Conservation (phyloP, 2,113 vertebrate genomes). For the Lontra canadensis region DNA sequence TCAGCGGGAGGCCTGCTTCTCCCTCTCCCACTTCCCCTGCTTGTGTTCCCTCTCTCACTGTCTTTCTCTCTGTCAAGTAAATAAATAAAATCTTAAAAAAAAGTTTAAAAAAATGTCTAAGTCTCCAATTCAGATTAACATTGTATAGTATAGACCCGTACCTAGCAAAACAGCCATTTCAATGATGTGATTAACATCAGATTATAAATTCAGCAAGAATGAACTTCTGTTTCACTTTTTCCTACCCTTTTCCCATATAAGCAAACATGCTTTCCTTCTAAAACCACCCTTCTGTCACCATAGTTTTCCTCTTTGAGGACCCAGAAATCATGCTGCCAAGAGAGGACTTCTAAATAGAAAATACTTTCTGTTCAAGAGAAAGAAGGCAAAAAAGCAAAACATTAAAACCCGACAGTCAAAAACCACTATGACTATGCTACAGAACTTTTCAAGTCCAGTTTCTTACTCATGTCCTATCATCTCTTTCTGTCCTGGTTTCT, state of each 20-base stretch:
- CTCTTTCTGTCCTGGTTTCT: neutral
- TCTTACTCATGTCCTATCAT: neutral
- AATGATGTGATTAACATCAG: neutral
- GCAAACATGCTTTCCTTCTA: neutral
- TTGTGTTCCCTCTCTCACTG: too few species aligned
- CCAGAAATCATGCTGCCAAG: neutral
- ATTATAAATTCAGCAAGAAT: neutral
- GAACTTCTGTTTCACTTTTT: neutral
- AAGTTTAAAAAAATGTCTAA: neutral
- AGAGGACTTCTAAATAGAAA: neutral
- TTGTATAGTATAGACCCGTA: neutral
- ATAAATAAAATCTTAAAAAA: too few species aligned
- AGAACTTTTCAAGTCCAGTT: neutral
- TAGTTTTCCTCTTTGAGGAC: neutral
- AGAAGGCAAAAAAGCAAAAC: neutral
- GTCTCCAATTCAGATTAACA: slow-evolving; percentile 34
- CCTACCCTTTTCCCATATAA: neutral
- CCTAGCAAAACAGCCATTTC: neutral
- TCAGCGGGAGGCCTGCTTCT: too few species aligned
- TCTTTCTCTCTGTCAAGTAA: too few species aligned
- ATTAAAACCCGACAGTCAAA: neutral
- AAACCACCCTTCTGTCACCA: neutral
- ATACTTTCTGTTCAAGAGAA: neutral
- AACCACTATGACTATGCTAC: neutral
- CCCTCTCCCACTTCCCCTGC: too few species aligned